phyloP scores from a whole-genome alignment of 2,888 invertebrate genomes.

The Xylota segnis region DNA sequence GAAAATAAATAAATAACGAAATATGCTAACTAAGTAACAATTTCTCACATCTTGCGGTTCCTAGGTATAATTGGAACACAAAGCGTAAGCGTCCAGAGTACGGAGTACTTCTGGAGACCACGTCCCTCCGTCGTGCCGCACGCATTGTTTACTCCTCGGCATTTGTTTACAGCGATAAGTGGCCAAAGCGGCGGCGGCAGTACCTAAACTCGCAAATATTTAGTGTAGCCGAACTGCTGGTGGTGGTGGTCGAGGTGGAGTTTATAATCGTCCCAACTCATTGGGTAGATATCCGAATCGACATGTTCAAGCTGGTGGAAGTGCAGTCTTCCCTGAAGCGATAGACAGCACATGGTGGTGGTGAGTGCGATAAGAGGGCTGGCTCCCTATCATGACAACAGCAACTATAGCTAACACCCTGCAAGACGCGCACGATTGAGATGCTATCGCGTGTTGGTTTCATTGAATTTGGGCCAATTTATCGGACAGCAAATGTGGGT shows the following conservation, averaged over 20 bases:
- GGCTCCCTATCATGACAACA: constrained; percentile 53
- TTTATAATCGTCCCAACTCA: constrained; percentile 16
- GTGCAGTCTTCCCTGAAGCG: not conserved
- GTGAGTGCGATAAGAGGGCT: constrained; percentile 54
- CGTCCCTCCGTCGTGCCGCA: not conserved
- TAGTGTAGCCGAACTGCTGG: not conserved
- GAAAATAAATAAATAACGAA: not conserved
- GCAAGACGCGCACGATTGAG: constrained; percentile 33
- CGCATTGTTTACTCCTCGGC: constrained; percentile 7
- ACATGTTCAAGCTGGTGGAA: constrained; percentile 8
- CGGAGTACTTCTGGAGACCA: not conserved
- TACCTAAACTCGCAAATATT: constrained; percentile 18
- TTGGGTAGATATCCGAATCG: not conserved
- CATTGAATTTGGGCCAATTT: constrained; percentile 70
- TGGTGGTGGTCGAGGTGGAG: not conserved
- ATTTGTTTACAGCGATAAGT: constrained; percentile 22
- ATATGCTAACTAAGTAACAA: constrained; percentile 15
- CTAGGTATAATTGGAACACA: constrained; percentile 1
- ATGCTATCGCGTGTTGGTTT: constrained; percentile 68
- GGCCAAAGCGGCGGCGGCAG: not conserved
- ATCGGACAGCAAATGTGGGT: constrained; percentile 40
- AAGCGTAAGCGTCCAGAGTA: not conserved
- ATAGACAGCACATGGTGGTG: constrained; percentile 12
- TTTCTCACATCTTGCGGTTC: constrained; percentile 1
- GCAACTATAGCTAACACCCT: constrained; percentile 10